phyloP scores from a whole-genome alignment of 2,888 invertebrate genomes.

The Hylaea fasciaria region DNA sequence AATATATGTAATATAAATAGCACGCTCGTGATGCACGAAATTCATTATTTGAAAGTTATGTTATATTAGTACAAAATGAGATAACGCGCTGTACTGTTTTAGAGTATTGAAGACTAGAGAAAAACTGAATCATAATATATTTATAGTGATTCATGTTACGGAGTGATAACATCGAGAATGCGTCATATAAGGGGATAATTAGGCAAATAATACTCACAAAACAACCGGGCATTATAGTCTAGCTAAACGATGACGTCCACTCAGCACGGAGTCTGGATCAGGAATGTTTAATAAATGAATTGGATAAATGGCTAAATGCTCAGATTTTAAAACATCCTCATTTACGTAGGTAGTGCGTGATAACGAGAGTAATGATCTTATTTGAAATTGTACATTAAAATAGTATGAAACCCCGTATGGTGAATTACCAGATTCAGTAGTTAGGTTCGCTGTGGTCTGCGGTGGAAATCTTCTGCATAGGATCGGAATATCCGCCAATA shows the following conservation, averaged over 20 bases:
- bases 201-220: conserved; percentile 25
- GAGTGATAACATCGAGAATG: conserved; percentile 11
- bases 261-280: conserved; percentile 12
- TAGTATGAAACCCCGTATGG: background rate
- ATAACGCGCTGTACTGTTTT: conserved; percentile 6
- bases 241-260: conserved; percentile 12
- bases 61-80: background rate
- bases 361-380: background rate
- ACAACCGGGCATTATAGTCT: conserved; percentile 16
- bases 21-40: background rate
- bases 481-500: too few relatives aligned
- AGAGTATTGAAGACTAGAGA: conserved; percentile 3
- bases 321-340: conserved; percentile 6
- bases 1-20: too few relatives aligned
- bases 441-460: too few relatives aligned
- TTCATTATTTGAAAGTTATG: background rate
- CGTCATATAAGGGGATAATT: conserved; percentile 17
- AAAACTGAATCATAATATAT: conserved; percentile 27
- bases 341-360: background rate
- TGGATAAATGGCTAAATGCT: background rate
- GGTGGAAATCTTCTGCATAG: too few relatives aligned
- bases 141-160: conserved; percentile 23
- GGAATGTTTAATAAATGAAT: conserved; percentile 6
- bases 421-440: too few relatives aligned
- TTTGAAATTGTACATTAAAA: background rate